Evolutionary conservation across 2,113 vertebrate species (phyloP), one percentile per base, ranked within the genome.

Genomic region (Psammodynastes pulverulentus): DNA sequence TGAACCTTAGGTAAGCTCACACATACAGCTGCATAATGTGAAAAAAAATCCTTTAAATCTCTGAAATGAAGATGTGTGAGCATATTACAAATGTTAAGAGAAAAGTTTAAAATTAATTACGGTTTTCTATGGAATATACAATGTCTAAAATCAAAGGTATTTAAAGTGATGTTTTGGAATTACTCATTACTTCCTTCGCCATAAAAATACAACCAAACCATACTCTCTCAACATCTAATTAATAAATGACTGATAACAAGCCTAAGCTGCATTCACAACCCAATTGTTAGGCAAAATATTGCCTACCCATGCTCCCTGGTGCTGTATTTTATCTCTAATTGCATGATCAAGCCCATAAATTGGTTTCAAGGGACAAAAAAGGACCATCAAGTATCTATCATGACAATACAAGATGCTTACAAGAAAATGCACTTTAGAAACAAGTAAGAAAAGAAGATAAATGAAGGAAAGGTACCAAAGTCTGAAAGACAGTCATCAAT

Each of bases 401-500:
- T 94, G 95, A 97, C 94, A 97, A 97, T 97, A 97, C 92, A 94
- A 96, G 95, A 97, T 79, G 95, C 95, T 90, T 96, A 95, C 93
- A 97, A 96, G 95, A 98, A 98, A 98, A 98, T 96, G 96, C 93
- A 96, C 97, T 97, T 97, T 95, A 97, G 97, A 96, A 95, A 97
- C 94, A 96, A 97, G 95, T 95, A 94, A 96, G 95, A 91, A 93
- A 97, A 98, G 96, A 92, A 94, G 95, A 97, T 96, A 97, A 98
- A 97, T 92, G 95, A 97, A 97, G 94, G 95, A 98, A 97, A 97
- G 93, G 96, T 97, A 98, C 98, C 97, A 97, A 96, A 98, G 97
- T 97, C 94, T 97, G 96, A 98, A 98, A 98, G 98, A 98, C 96
- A 97, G 97, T 97, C 97, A 98, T 99, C 98, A 99, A 99, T 99